Base-by-base conservation (phyloP, 92 coral and sea anemone genomes). In the Micromussa lordhowensis region DNA sequence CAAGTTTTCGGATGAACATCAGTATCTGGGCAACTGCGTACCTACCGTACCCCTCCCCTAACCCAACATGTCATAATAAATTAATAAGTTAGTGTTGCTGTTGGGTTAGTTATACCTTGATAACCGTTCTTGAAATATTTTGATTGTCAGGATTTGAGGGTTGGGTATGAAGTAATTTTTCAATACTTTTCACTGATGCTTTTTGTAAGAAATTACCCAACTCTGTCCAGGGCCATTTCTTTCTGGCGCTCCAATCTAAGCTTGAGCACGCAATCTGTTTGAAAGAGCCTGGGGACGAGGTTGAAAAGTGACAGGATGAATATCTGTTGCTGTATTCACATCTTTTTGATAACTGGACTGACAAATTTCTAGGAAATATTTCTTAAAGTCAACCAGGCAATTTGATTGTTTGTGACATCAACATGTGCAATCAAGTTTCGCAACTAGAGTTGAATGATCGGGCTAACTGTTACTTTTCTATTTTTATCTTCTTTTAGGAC, bases 401-500 rank as follows among this genome's bases (percentile, higher is more conserved):
- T 63, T n/a, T 8, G 11, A 16, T 63, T 24, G 69, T 24, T 63
- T 30, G 69, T 63, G 11, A 63, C 9, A 63, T 63, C 24, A 24
- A 63, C 29, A 26, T 24, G n/a, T 5, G 69, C n/a, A 5, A 3
- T 24, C 29, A 22, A 26, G 29, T 63, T 63, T 7, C 29, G 69
- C 1, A 3, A 63, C 29, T 24, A 6, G 3, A 22, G 1, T 12
- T 1, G 31, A 26, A 28, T 66, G 71, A 26, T 28, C 34, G 14
- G 30, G 16, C 17, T 28, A 26, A 9, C 34, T 26, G 71, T 26
- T 66, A 66, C 22, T 30, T 32, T 31, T 1, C 19, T 34, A 34
- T 11, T 21, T 44, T 26, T 36, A n/a, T 22, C 53, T 38, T 59
- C 51, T 44, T 78, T 31, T 32, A 86, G 89, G 89, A 86, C 11